These are phyloP conservation scores for Psammodynastes pulverulentus DNA, from an alignment of 2,113 vertebrate species.

Conservation along the genomic window DNA sequence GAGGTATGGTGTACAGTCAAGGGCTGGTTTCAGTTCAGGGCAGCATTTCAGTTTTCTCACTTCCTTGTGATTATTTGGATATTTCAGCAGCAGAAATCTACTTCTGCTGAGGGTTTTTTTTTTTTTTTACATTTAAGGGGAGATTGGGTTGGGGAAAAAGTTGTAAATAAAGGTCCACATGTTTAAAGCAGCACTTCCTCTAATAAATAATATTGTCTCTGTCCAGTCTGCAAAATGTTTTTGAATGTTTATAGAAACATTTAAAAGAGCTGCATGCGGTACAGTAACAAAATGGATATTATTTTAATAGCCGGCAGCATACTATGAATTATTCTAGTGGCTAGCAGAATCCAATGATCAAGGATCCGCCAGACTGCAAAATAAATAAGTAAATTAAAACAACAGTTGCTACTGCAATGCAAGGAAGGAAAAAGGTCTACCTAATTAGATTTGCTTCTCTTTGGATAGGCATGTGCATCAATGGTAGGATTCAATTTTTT, in stretches of 20 bases:
- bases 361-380: neutral
- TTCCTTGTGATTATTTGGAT: neutral
- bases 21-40: constrained; percentile 23
- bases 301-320: constrained; percentile 5
- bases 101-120: constrained; percentile 14
- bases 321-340: neutral
- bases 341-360: neutral
- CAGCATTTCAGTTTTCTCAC: neutral
- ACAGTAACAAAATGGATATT: constrained; percentile 23
- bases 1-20: constrained; percentile 2
- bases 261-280: constrained; percentile 24
- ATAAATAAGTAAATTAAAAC: neutral
- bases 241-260: constrained; percentile 15
- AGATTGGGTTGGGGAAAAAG: neutral
- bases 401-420: neutral
- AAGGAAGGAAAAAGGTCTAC: neutral
- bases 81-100: constrained; percentile 21
- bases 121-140: constrained; percentile 11
- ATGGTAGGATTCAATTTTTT: too few species aligned
- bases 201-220: neutral
- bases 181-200: constrained; percentile 42
- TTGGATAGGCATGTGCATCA: neutral
- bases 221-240: neutral
- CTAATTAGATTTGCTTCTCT: neutral
- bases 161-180: constrained; percentile 2